phyloP scores from a whole-genome alignment of 2,888 invertebrate genomes.

The Hesperia comma region DNA sequence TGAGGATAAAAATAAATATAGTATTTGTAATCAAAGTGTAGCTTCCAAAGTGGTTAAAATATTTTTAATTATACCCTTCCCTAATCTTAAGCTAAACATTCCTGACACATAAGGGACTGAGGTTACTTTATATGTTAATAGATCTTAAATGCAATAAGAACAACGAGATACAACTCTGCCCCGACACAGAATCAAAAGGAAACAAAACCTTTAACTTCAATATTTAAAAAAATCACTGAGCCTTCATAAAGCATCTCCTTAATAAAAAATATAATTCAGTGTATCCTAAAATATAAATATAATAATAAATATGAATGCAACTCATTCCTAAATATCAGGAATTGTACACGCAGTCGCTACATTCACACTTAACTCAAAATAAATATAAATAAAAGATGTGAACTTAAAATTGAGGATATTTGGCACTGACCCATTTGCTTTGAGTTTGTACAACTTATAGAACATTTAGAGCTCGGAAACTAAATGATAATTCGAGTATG shows the following conservation, averaged over 20 bases:
- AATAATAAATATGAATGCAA: slow-evolving; percentile 83
- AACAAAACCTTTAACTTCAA: slow-evolving; percentile 43
- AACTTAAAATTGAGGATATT: slow-evolving; percentile 80
- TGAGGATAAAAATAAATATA: slow-evolving; percentile 33
- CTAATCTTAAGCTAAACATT: slow-evolving; percentile 38
- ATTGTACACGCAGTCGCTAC: slow-evolving; percentile 81
- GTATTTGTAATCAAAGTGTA: slow-evolving; percentile 38
- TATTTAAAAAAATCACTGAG: slow-evolving; percentile 72
- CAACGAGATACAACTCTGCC: slow-evolving; percentile 37
- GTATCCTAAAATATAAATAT: slow-evolving; percentile 79
- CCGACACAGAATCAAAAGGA: slow-evolving; percentile 38
- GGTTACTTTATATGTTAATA: slow-evolving; percentile 31
- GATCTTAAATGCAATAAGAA: slow-evolving; percentile 43
- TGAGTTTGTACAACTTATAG: slow-evolving; percentile 46
- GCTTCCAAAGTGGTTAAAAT: slow-evolving; percentile 34
- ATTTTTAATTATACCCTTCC: slow-evolving; percentile 29
- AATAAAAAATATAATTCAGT: slow-evolving; percentile 70
- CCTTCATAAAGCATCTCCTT: slow-evolving; percentile 73
- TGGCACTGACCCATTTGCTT: slow-evolving; percentile 79
- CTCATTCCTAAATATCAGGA: slow-evolving; percentile 84
- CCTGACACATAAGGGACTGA: slow-evolving; percentile 46
- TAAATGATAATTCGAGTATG: slow-evolving; percentile 47
- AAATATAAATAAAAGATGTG: slow-evolving; percentile 72
- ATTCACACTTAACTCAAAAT: slow-evolving; percentile 76
- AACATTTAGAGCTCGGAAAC: slow-evolving; percentile 49